Conservation (phyloP, 2,888 invertebrate species). For the Nemotelus nigrinus region DNA sequence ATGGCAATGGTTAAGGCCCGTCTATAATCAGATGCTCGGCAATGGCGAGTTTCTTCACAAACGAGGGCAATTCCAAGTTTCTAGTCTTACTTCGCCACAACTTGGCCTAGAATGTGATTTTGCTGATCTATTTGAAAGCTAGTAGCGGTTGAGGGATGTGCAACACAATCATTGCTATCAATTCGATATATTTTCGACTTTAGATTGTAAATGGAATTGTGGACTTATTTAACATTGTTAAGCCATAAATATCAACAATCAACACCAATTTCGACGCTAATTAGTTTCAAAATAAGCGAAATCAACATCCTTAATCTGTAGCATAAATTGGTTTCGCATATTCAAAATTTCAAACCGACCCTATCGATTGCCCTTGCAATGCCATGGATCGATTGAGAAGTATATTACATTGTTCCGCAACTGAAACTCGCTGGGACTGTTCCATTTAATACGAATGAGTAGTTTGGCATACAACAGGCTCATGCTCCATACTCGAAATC, state of each 20-base stretch:
- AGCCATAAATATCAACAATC: no score
- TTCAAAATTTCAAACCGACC: background rate
- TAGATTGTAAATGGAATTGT: no score
- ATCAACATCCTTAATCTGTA: no score
- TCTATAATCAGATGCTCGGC: constrained; percentile 47
- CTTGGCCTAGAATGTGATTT: constrained; percentile 23
- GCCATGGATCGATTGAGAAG: background rate
- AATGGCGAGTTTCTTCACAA: constrained; percentile 45
- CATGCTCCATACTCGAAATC: constrained; percentile 21
- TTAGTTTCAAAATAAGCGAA: no score
- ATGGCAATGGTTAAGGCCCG: constrained; percentile 48
- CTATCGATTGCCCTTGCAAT: background rate
- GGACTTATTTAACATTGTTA: no score
- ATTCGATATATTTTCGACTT: no score
- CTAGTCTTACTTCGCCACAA: constrained; percentile 9
- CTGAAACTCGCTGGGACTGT: background rate
- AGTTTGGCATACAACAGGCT: background rate
- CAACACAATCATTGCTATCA: no score
- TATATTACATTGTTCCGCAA: constrained; percentile 10
- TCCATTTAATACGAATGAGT: background rate
- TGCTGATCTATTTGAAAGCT: no score
- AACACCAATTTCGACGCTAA: no score
- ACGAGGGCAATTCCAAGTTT: constrained; percentile 48
- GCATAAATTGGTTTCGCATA: no score
- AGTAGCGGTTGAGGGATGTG: no score